phyloP scores from a whole-genome alignment of 2,888 invertebrate species.

The Alloplasta piceator region DNA sequence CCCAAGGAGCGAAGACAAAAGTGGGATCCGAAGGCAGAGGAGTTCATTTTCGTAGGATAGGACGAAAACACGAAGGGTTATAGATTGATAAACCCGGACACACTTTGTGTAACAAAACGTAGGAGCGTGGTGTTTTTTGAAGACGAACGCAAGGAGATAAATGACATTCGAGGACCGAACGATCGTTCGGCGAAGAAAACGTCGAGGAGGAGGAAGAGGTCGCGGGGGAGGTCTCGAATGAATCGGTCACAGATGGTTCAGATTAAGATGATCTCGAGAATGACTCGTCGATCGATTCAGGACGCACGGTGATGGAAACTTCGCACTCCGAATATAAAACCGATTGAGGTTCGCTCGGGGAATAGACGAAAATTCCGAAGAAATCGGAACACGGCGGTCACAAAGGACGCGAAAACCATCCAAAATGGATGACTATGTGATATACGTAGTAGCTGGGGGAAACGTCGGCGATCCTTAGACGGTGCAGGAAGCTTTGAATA shows the following conservation, averaged over 20 bases:
- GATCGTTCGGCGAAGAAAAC: too few relatives aligned
- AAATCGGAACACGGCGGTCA: not conserved
- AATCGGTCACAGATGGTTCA: too few relatives aligned
- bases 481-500: slow-evolving; percentile 52
- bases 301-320: too few relatives aligned
- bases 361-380: not conserved
- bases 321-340: too few relatives aligned
- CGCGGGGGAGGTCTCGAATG: too few relatives aligned
- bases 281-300: too few relatives aligned
- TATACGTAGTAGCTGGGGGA: slow-evolving; percentile 14
- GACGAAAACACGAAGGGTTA: slow-evolving; percentile 63
- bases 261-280: too few relatives aligned
- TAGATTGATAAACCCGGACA: slow-evolving; percentile 50
- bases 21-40: slow-evolving; percentile 33
- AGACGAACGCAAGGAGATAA: not conserved
- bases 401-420: not conserved
- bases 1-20: slow-evolving; percentile 37
- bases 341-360: too few relatives aligned
- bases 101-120: slow-evolving; percentile 38
- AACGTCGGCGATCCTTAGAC: slow-evolving; percentile 36
- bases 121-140: slow-evolving; percentile 58
- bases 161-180: too few relatives aligned
- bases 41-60: slow-evolving; percentile 55
- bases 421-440: slow-evolving; percentile 21
- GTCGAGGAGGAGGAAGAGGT: too few relatives aligned